Conservation (phyloP, 2,113 vertebrate genomes). For the Eudyptes chrysolophus region DNA sequence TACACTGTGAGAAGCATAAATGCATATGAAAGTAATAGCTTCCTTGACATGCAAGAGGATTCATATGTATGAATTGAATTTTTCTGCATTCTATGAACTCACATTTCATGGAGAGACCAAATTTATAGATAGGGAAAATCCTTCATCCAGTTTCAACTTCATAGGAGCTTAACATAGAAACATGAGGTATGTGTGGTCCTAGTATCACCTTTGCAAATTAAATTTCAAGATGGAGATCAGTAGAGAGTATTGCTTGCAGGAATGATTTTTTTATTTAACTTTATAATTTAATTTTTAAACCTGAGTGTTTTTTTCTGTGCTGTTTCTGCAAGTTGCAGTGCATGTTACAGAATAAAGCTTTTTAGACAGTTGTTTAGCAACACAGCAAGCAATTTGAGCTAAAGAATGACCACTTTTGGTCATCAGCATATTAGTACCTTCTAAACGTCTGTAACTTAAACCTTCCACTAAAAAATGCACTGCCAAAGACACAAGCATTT, state of each 20-base stretch:
- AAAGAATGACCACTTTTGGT: background rate
- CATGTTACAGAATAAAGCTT: background rate
- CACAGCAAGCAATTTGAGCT: background rate
- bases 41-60: background rate
- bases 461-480: background rate
- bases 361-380: background rate
- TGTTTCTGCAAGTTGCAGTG: background rate
- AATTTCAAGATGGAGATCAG: background rate
- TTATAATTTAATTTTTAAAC: background rate
- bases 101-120: conserved; percentile 1
- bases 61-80: background rate
- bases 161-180: background rate
- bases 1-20: background rate
- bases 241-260: background rate
- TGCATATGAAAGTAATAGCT: background rate
- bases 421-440: background rate
- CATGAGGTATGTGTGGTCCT: background rate
- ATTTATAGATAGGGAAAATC: conserved; percentile 14
- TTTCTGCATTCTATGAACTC: conserved; percentile 13
- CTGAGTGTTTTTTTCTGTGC: background rate
- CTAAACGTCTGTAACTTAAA: background rate
- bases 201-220: conserved; percentile 3
- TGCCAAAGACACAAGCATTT: background rate
- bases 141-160: background rate
- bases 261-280: background rate